Conservation (phyloP, 2,888 invertebrate species). For the Lithophane semibrunnea region DNA sequence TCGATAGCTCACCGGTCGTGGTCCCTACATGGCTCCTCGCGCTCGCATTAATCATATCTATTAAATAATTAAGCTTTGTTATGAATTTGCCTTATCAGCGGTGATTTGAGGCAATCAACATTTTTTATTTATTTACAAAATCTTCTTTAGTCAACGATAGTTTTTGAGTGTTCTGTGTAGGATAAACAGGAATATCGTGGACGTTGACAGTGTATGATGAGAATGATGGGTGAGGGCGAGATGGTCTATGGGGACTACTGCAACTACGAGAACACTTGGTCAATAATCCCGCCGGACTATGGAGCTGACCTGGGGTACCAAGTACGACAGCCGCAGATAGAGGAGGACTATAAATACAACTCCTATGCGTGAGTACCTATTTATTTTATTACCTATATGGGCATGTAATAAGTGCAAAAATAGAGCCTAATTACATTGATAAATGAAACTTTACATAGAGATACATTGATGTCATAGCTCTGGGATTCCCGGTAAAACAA, state of each 20-base stretch:
- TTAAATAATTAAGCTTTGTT: constrained; percentile 68
- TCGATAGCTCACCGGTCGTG: constrained; percentile 83
- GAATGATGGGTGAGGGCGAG: constrained; percentile 90
- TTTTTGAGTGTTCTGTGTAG: constrained; percentile 60
- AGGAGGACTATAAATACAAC: constrained; percentile 93
- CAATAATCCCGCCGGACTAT: constrained; percentile 93
- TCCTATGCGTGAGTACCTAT: constrained; percentile 91
- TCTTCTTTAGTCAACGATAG: constrained; percentile 34
- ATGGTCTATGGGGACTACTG: constrained; percentile 90
- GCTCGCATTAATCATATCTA: constrained; percentile 68
- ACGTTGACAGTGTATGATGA: constrained; percentile 81
- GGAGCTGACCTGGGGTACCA: constrained; percentile 88
- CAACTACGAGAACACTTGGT: constrained; percentile 92
- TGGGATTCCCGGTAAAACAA: constrained; percentile 29
- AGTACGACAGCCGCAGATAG: constrained; percentile 83
- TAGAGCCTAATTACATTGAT: not conserved
- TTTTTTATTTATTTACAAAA: constrained; percentile 59
- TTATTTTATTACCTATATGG: not conserved
- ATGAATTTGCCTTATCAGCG: constrained; percentile 69
- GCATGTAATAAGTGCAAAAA: not conserved
- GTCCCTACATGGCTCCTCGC: constrained; percentile 71
- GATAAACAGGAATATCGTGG: constrained; percentile 41
- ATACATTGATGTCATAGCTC: not conserved
- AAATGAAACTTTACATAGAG: not conserved
- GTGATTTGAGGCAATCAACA: constrained; percentile 72